Evolutionary conservation across 53 echinoderm and acorn worm genomes (phyloP).

Genomic region (Arbacia lixula): DNA sequence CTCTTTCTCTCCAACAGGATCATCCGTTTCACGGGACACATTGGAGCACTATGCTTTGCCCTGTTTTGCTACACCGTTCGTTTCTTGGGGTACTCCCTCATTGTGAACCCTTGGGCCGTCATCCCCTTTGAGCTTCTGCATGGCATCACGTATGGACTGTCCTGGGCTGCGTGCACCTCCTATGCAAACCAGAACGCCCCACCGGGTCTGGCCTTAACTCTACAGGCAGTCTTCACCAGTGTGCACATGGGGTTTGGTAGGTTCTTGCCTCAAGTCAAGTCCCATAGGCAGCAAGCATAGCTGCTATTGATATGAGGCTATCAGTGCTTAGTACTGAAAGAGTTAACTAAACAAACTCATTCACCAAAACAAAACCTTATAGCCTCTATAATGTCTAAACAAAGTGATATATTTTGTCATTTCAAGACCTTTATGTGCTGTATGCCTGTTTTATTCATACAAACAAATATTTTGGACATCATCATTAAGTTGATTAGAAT

Average conservation of each 20-base stretch:
- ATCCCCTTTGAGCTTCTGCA: constrained; percentile 94
- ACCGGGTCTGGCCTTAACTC: constrained; percentile 87
- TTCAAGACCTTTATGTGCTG: too few species aligned
- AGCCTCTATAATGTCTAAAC: too few species aligned
- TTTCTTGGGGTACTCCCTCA: constrained; percentile 88
- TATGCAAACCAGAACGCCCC: constrained; percentile 90
- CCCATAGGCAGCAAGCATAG: too few species aligned
- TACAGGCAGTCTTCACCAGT: constrained; percentile 77
- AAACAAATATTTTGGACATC: too few species aligned
- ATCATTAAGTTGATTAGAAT: too few species aligned
- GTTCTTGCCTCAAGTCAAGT: too few species aligned
- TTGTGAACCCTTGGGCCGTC: constrained; percentile 82
- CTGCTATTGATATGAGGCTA: too few species aligned
- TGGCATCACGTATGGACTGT: constrained; percentile 92
- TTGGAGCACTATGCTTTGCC: constrained; percentile 65
- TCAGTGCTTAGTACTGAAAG: too few species aligned
- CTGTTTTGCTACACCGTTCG: constrained; percentile 78
- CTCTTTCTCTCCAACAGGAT: constrained; percentile 61
- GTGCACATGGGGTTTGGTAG: constrained; percentile 92
- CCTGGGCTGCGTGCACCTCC: constrained; percentile 89
- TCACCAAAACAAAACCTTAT: too few species aligned
- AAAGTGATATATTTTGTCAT: too few species aligned
- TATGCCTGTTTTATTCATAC: too few species aligned
- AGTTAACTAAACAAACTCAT: too few species aligned
- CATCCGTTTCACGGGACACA: constrained; percentile 62